phyloP scores from a whole-genome alignment of 2,888 invertebrate species.

The Synanthedon formicaeformis region DNA sequence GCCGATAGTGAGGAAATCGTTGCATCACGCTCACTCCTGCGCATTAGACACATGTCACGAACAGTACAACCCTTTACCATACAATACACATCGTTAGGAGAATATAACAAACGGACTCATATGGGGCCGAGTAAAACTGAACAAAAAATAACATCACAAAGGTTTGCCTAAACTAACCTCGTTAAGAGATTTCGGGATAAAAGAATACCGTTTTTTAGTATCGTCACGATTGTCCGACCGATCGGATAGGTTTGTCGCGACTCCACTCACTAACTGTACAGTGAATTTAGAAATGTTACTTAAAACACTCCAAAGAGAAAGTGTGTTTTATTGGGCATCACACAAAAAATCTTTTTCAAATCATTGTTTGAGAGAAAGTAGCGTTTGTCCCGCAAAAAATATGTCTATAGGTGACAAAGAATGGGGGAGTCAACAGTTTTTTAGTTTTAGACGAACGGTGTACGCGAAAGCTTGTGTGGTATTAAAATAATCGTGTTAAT shows the following conservation, averaged over 20 bases:
- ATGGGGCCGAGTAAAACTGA: conserved; percentile 56
- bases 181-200: conserved; percentile 69
- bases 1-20: conserved; percentile 34
- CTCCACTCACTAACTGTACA: conserved; percentile 32
- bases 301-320: conserved; percentile 42
- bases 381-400: conserved; percentile 45
- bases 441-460: conserved; percentile 50
- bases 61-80: conserved; percentile 44
- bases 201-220: conserved; percentile 69
- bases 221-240: conserved; percentile 62
- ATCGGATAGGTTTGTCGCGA: conserved; percentile 59
- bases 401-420: conserved; percentile 33
- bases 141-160: conserved; percentile 66
- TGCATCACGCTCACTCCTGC: conserved; percentile 64
- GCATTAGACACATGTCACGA: conserved; percentile 35
- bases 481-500: conserved; percentile 10
- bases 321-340: conserved; percentile 37
- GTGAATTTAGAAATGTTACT: conserved; percentile 27
- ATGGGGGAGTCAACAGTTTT: conserved; percentile 40
- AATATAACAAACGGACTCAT: conserved; percentile 58
- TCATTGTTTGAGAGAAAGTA: conserved; percentile 57
- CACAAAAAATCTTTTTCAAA: conserved; percentile 47
- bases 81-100: conserved; percentile 36
- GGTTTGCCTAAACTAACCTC: conserved; percentile 70
- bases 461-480: conserved; percentile 43